phyloP scores from a whole-genome alignment of 2,888 invertebrate genomes.

The Vesta saturnalis region DNA sequence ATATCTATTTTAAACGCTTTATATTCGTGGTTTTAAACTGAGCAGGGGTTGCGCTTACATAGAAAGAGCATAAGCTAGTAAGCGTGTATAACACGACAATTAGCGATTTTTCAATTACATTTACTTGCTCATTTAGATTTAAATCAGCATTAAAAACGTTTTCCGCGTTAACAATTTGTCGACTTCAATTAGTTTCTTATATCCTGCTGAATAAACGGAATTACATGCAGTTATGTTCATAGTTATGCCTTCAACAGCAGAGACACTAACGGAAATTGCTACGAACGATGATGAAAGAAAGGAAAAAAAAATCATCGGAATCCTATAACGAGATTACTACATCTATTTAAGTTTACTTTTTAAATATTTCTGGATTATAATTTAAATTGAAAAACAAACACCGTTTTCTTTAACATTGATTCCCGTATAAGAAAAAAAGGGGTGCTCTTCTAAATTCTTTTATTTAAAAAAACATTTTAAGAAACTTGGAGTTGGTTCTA shows the following conservation, averaged over 20 bases:
- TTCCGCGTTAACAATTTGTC: neutral
- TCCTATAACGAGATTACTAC: neutral
- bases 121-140: neutral
- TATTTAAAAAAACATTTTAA: neutral
- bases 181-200: neutral
- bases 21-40: slow-evolving; percentile 25
- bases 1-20: slow-evolving; percentile 35
- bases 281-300: neutral
- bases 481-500: slow-evolving; percentile 24
- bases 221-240: neutral
- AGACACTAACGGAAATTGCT: neutral
- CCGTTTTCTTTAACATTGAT: neutral
- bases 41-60: slow-evolving; percentile 12
- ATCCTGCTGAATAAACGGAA: neutral
- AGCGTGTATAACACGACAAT: slow-evolving; percentile 15
- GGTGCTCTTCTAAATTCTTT: neutral
- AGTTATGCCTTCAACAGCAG: neutral
- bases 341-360: neutral
- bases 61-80: slow-evolving; percentile 16
- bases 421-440: neutral
- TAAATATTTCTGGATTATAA: neutral
- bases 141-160: neutral
- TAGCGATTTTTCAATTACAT: slow-evolving; percentile 10
- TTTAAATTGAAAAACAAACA: neutral
- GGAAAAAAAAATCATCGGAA: neutral